Evolutionary conservation across 1,140 invertebrate genomes (phyloP), one percentile per base, ranked within the genome.

Genomic region (Brachionus rubens): DNA sequence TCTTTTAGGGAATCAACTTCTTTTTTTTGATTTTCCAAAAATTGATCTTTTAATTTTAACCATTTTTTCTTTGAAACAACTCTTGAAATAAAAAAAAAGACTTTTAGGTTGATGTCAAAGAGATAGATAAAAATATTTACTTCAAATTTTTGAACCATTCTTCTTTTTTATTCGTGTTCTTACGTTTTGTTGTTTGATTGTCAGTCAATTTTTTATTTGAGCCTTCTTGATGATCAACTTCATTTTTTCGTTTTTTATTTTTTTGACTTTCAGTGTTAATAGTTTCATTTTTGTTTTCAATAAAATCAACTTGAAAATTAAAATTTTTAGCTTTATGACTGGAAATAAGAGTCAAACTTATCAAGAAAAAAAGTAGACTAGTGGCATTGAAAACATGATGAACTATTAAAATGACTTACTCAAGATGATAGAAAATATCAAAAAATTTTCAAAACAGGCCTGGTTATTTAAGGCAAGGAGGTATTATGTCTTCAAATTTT

Each of bases 1-100:
- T 59, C 50, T 76, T 62, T 76, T 14, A 76, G 26, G 4, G n/a
- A 14, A 6, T 0, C 30, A 19, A 46, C 19, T 47, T 76, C 52
- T 19, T 56, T 46, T 56, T 59, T 54, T 76, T 76, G 72, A 62
- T 56, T 76, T 41, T 56, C 16, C 9, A 76, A 62, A 76, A 56
- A 76, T 47, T 56, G 24, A 3, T 54, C 36, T 76, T 59, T 54
- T 9, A 19, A 48, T 59, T 76, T 19, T 1, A 56, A 19, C 72
- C 72, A 76, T 12, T 43, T 43, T 56, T 46, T 56, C 36, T 76
- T 76, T 3, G 72, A 41, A 16, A 76, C 46, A 24, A 59, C 72
- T 14, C 48, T 65, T 65, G 16, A n/a, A 56, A 26, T 75, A 52
- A 26, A 28, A 50, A 21, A 43, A 68, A 3, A 30, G 30, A 19